Evolutionary conservation across 2,113 vertebrate genomes (phyloP), one percentile per base, ranked within the genome.

Genomic region (Macquaria ambigua): DNA sequence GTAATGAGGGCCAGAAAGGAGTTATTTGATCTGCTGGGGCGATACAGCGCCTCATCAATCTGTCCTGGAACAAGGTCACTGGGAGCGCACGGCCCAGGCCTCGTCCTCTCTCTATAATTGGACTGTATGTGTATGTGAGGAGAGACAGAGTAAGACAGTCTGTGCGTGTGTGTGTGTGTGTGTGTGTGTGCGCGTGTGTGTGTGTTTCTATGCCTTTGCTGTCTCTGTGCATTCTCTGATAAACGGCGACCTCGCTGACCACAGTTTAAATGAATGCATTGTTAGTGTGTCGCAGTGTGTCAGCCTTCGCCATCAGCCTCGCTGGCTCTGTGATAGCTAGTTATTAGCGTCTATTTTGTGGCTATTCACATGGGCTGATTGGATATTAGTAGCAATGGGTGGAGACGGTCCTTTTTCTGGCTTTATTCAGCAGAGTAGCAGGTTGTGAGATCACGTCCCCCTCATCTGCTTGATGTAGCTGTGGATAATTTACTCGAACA

Each of bases 11-110:
- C 80, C 84, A 88, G 90, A 83, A 39, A 85, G 82, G 80, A 93
- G 92, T 85, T 83, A 91, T 94, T 92, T 94, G 92, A 94, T 94
- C 93, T 93, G 86, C 87, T 78, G 87, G 62, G 82, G 79, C n/a
- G 83, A 95, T 90, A 81, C 87, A 78, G 85, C 15, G 68, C 82
- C 84, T 89, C 94, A 93, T 85, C 91, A 91, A 94, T 93, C 92
- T 88, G 89, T 90, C 85, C 91, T 87, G 84, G 75, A 92, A 91
- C 88, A 93, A 93, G 91, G 93, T 93, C 92, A 89, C 46, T 1
- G 77, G 78, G 81, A 91, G 92, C 90, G 23, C 85, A 28, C 70
- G 74, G 77, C 88, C 82, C 62, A 9, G 82, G 83, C 89, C 71
- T 67, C 63, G 82, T 92, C 90, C 88, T 85, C 85, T 70, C 72